phyloP scores from a whole-genome alignment of 2,797 vertebrate species.

The Selene dorsalis region DNA sequence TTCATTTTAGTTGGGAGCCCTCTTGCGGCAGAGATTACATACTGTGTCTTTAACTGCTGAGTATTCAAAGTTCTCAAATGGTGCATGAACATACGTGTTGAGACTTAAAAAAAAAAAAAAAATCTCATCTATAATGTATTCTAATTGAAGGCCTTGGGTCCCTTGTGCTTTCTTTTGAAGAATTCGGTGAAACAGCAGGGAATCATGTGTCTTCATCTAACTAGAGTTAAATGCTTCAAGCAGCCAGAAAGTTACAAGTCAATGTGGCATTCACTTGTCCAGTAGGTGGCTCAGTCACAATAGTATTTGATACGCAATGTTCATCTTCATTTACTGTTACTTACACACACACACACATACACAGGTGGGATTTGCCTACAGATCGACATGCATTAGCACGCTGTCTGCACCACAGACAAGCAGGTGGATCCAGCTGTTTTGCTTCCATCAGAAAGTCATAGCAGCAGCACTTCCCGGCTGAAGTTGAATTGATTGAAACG shows the following conservation, averaged over 20 bases:
- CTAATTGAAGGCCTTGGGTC: neutral
- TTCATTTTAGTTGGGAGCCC: no score
- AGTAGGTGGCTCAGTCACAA: neutral
- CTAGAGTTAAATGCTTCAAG: neutral
- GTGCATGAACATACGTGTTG: neutral
- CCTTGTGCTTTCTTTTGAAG: neutral
- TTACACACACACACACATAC: slow-evolving; percentile 1
- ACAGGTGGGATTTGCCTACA: neutral
- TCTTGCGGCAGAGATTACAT: no score
- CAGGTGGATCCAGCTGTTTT: slow-evolving; percentile 44
- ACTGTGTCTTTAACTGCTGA: neutral
- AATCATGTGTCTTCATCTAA: neutral
- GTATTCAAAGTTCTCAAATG: neutral
- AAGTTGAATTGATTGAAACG: slow-evolving; percentile 45
- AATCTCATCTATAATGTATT: neutral
- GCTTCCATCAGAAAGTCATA: slow-evolving; percentile 36
- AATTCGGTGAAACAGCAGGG: neutral
- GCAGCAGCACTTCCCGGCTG: slow-evolving; percentile 36
- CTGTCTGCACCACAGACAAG: slow-evolving; percentile 5
- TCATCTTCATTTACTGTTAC: neutral
- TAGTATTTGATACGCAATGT: neutral
- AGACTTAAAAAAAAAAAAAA: no score
- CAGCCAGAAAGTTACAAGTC: neutral
- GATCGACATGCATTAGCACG: slow-evolving; percentile 17
- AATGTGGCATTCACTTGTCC: neutral